Base-by-base conservation (phyloP, 2,888 invertebrate genomes). In the Carcina quercana region DNA sequence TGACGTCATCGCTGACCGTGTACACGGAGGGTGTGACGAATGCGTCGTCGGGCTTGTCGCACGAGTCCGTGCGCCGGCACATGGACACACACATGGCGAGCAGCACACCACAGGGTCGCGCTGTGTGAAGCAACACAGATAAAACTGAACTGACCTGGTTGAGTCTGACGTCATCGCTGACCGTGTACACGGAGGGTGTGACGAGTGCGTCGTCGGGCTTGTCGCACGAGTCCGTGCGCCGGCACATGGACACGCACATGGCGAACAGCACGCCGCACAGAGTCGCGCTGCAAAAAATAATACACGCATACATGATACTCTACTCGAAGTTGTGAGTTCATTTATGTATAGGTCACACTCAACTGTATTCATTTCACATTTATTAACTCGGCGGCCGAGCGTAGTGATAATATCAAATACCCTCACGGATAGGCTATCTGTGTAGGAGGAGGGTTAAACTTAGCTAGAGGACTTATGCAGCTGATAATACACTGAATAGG, bases 241-340 rank as follows among this genome's bases (percentile, higher is more conserved):
- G 69, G 90, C 90, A 93, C 67, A 93, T 93, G 37, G 92, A 88
- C 20, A 92, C 87, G 56, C 92, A 90, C 36, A 93, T 87, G 28
- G 91, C 89, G 50, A 92, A 87, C 53, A 92, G 85, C 47, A 93
- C 90, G 15, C 92, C 90, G 60, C 92, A 91, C 50, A 93, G 72
- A 85, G 93, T 92, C 25, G 90, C 91, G 60, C 93, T 93, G 82
- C n/a, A n/a, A n/a, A n/a, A n/a, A n/a, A n/a, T n/a, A n/a, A n/a
- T n/a, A n/a, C n/a, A n/a, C n/a, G n/a, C n/a, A n/a, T n/a, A n/a
- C n/a, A n/a, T n/a, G n/a, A n/a, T n/a, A n/a, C n/a, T n/a, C n/a
- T n/a, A n/a, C n/a, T n/a, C n/a, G n/a, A n/a, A n/a, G n/a, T n/a
- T n/a, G n/a, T n/a, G n/a, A n/a, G n/a, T n/a, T n/a, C n/a, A n/a